Conservation (phyloP, 2,113 vertebrate genomes). For the Bettongia penicillata region DNA sequence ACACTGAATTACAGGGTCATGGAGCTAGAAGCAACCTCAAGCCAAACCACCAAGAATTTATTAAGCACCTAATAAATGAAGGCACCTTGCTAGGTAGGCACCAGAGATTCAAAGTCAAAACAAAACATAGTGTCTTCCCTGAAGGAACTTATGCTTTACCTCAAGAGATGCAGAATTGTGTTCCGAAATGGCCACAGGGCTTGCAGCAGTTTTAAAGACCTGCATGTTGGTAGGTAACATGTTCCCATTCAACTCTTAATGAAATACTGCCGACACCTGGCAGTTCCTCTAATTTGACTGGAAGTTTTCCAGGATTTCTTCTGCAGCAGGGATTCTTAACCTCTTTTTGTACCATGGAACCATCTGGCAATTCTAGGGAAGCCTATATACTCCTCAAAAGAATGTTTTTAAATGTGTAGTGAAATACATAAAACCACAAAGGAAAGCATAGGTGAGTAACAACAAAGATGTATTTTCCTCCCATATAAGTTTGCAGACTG, state of each 20-base stretch:
- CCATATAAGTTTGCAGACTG: background rate
- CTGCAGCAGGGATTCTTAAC: background rate
- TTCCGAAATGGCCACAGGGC: background rate
- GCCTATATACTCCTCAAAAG: background rate
- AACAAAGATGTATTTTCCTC: background rate
- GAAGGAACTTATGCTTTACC: background rate
- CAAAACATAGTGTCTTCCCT: background rate
- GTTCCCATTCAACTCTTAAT: background rate
- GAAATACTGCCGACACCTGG: background rate
- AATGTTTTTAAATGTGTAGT: background rate
- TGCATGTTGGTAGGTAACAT: background rate
- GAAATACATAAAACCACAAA: background rate
- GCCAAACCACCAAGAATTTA: background rate
- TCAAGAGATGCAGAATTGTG: background rate
- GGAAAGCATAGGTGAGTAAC: background rate
- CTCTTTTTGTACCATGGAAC: background rate
- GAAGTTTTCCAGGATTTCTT: background rate
- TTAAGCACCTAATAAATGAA: background rate
- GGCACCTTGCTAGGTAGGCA: background rate
- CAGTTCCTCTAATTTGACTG: background rate
- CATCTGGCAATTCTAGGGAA: background rate
- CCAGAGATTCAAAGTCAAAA: background rate
- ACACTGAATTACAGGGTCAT: background rate
- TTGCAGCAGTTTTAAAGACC: background rate
- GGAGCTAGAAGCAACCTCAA: background rate